Evolutionary conservation across 2,113 vertebrate species (phyloP).

Genomic region (Scytalopus superciliaris): DNA sequence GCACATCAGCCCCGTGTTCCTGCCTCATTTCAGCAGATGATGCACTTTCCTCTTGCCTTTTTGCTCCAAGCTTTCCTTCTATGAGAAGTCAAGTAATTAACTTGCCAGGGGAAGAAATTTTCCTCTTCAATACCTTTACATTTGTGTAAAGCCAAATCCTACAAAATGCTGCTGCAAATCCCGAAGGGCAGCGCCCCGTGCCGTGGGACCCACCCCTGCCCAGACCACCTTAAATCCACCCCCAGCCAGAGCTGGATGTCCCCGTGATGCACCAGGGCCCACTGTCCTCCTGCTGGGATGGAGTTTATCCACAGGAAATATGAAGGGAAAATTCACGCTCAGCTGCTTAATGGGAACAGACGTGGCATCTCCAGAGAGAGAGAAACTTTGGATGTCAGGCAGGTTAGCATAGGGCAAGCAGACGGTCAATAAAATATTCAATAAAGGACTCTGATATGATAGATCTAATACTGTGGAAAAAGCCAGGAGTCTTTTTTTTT

Average conservation of each 20-base stretch:
- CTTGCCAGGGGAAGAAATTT: slow-evolving; percentile 31
- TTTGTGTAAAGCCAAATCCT: not conserved
- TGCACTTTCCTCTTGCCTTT: not conserved
- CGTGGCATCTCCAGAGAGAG: slow-evolving; percentile 81
- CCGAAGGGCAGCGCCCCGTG: not conserved
- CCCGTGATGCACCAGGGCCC: slow-evolving; percentile 38
- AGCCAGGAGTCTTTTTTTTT: not conserved
- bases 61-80: slow-evolving; percentile 20
- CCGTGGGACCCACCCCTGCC: not conserved
- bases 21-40: not conserved
- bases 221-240: slow-evolving; percentile 23
- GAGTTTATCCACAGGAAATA: slow-evolving; percentile 83
- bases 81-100: slow-evolving; percentile 30
- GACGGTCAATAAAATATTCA: slow-evolving; percentile 92
- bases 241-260: not conserved
- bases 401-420: slow-evolving; percentile 86
- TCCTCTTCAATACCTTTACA: slow-evolving; percentile 15
- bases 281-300: slow-evolving; percentile 76
- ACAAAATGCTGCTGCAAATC: not conserved
- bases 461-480: slow-evolving; percentile 81
- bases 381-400: slow-evolving; percentile 85
- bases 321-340: slow-evolving; percentile 80
- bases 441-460: slow-evolving; percentile 84
- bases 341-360: slow-evolving; percentile 82
- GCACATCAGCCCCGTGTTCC: not conserved